Evolutionary conservation across 2,113 vertebrate genomes (phyloP).

Genomic region (Oncorhynchus masou): DNA sequence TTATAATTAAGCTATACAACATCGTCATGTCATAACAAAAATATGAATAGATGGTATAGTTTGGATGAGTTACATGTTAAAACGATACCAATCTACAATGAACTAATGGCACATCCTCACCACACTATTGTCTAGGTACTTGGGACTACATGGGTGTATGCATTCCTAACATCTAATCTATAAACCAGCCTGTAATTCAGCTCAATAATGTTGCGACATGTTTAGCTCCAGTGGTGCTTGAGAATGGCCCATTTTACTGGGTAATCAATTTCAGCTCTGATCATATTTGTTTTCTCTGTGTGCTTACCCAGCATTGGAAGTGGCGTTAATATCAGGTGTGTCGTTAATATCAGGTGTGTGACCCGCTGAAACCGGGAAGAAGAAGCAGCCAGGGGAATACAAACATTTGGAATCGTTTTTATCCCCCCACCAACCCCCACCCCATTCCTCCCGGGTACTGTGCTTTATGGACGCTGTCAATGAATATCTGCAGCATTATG

Average conservation of each 20-base stretch:
- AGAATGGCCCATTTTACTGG: constrained; percentile 35
- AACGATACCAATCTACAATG: no score
- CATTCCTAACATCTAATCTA: constrained; percentile 9
- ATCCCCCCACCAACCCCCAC: background rate
- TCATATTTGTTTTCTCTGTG: constrained; percentile 56
- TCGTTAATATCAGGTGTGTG: constrained; percentile 49
- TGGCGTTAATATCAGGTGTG: constrained; percentile 46
- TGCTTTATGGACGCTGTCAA: background rate
- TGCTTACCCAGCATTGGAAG: no score
- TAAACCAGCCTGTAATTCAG: constrained; percentile 43
- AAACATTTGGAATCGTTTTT: background rate
- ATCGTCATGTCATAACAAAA: no score
- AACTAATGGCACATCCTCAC: no score
- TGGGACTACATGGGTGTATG: background rate
- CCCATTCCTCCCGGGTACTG: background rate
- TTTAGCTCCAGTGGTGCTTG: constrained; percentile 52
- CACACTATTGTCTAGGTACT: no score
- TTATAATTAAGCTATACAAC: no score
- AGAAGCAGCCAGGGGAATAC: background rate
- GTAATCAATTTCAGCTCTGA: constrained; percentile 46
- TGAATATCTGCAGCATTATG: background rate
- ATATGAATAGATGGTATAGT: no score
- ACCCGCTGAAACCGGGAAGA: constrained; percentile 32
- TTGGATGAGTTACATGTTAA: no score
- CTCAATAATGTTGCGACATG: constrained; percentile 35